phyloP scores from a whole-genome alignment of 1,140 invertebrate genomes.

The Bombus waltoni region DNA sequence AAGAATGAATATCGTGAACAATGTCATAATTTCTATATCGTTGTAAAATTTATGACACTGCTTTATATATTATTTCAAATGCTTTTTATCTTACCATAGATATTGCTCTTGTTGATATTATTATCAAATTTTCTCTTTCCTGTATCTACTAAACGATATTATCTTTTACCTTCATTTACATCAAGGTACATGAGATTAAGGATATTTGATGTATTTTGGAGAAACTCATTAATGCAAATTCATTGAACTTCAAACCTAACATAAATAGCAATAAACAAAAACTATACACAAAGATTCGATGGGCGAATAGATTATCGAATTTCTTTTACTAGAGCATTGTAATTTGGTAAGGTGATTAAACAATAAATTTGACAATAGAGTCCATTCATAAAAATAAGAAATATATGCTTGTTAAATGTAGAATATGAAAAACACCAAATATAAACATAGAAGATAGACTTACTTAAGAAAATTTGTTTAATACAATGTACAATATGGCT shows the following conservation, averaged over 20 bases:
- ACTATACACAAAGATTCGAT: background rate
- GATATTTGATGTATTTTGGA: background rate
- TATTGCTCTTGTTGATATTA: background rate
- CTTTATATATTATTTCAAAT: background rate
- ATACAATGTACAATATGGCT: conserved; percentile 71
- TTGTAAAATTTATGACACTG: too few relatives aligned
- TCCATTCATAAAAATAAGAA: background rate
- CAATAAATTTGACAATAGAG: background rate
- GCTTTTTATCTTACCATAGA: background rate
- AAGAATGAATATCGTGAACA: background rate
- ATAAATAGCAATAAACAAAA: conserved; percentile 9
- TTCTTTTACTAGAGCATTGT: background rate
- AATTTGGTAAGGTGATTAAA: background rate
- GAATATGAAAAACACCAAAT: background rate
- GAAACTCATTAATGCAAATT: background rate
- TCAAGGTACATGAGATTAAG: background rate
- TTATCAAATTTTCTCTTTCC: background rate
- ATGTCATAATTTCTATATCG: background rate
- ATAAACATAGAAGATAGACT: conserved; percentile 5
- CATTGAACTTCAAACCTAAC: background rate
- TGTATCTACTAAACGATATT: background rate
- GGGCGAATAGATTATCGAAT: background rate
- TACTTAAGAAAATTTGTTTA: conserved; percentile 54
- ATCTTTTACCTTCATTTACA: background rate
- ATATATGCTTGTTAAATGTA: background rate